Percentiles rank a stretch among this genome's conserved stretches.
Conservation (phyloP, 64 coral and sea anemone species). For the Actinia equina region DNA sequence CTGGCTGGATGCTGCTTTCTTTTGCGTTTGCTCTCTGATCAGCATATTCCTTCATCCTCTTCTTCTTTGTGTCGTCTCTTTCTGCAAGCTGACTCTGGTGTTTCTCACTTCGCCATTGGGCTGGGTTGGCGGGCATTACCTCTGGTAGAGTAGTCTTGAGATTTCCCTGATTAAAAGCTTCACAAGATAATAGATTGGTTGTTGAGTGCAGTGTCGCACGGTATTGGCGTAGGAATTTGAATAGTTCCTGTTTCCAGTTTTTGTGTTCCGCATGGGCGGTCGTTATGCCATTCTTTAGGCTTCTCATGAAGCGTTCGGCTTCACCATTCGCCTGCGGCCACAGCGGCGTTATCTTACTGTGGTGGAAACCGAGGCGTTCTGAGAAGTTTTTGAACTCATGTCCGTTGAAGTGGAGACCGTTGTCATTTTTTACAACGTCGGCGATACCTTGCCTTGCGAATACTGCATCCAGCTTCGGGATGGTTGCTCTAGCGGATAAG, state of each 20-base stretch:
- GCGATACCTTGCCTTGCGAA: slow-evolving; percentile 43
- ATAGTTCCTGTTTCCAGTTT: slow-evolving; percentile 67
- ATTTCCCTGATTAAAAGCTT: slow-evolving; percentile 52
- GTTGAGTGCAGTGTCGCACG: slow-evolving; percentile 60
- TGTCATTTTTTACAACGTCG: slow-evolving; percentile 40
- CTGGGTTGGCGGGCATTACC: neutral
- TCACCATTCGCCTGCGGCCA: slow-evolving; percentile 42
- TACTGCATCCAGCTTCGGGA: slow-evolving; percentile 37
- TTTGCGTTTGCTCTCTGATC: slow-evolving; percentile 22
- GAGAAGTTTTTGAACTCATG: slow-evolving; percentile 31
- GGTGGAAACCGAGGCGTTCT: slow-evolving; percentile 31
- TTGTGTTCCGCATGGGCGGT: slow-evolving; percentile 24
- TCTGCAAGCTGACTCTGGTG: slow-evolving; percentile 15
- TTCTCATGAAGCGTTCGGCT: slow-evolving; percentile 12
- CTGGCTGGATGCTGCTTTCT: slow-evolving; percentile 21
- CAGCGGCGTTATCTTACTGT: slow-evolving; percentile 28
- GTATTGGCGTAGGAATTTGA: slow-evolving; percentile 60
- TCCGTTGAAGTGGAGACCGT: slow-evolving; percentile 42
- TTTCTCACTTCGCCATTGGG: neutral
- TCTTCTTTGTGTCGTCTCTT: slow-evolving; percentile 7
- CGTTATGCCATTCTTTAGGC: slow-evolving; percentile 15
- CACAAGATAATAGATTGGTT: slow-evolving; percentile 57
- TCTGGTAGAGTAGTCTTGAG: slow-evolving; percentile 38
- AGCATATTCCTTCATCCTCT: slow-evolving; percentile 35
- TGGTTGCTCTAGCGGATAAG: slow-evolving; percentile 9